These are phyloP conservation scores for Torymus tubicola DNA, from an alignment of 2,888 invertebrate genomes.

Conservation along the genomic window DNA sequence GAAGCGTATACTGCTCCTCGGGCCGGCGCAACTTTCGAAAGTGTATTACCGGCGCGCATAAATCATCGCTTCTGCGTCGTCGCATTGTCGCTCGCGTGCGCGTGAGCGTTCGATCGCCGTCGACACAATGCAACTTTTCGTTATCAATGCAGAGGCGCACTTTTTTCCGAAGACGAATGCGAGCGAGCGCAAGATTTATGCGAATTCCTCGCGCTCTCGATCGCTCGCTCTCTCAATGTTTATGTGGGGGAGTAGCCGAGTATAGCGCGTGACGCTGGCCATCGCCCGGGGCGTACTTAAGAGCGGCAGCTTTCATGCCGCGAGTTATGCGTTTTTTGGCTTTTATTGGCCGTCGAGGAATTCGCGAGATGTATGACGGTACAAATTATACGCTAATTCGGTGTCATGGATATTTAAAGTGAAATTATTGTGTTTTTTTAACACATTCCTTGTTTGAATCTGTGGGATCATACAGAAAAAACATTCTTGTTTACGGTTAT, in stretches of 20 bases:
- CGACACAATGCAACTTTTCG: constrained; percentile 23
- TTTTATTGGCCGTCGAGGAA: too few relatives aligned
- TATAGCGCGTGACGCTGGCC: neutral
- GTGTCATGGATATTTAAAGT: too few relatives aligned
- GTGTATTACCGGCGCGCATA: constrained; percentile 57
- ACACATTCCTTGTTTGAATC: too few relatives aligned
- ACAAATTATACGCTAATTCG: too few relatives aligned
- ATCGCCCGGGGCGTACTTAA: too few relatives aligned
- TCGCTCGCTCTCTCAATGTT: neutral
- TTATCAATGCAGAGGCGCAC: constrained; percentile 29
- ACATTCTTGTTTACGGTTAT: too few relatives aligned
- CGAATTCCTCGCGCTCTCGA: constrained; percentile 17
- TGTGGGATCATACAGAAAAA: too few relatives aligned
- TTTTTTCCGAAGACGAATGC: constrained; percentile 57
- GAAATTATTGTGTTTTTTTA: too few relatives aligned
- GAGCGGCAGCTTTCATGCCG: too few relatives aligned
- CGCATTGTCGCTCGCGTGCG: constrained; percentile 12
- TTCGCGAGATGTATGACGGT: too few relatives aligned
- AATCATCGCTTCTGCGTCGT: constrained; percentile 53
- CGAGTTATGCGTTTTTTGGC: too few relatives aligned
- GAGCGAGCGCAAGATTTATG: constrained; percentile 38
- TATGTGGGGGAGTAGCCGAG: neutral
- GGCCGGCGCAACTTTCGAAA: constrained; percentile 49
- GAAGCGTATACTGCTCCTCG: neutral
- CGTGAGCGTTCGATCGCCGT: constrained; percentile 48